These are phyloP conservation scores for Gallirallus australis DNA, from an alignment of 2,797 vertebrate species.

Conservation along the genomic window DNA sequence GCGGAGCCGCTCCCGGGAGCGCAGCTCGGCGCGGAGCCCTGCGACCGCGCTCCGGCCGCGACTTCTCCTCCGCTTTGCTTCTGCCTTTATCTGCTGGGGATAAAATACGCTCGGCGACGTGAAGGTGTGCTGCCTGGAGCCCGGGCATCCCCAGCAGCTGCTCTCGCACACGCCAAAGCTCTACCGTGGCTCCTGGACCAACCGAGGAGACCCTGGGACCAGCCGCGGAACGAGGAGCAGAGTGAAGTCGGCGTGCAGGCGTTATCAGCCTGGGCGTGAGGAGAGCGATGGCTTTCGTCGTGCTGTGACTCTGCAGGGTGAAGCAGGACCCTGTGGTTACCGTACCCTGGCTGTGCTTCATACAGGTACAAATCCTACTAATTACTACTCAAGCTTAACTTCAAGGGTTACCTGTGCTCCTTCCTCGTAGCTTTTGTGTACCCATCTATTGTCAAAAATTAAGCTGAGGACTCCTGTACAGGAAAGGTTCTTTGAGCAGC, in stretches of 20 bases:
- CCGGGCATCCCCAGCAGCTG: neutral
- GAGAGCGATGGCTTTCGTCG: neutral
- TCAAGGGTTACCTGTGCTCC: neutral
- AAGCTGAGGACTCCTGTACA: neutral
- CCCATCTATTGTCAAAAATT: neutral
- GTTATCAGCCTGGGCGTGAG: no score
- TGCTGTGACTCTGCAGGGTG: neutral
- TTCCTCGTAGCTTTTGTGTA: neutral
- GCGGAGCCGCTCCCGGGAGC: neutral
- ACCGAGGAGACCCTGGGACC: rapidly evolving
- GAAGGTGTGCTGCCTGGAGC: neutral
- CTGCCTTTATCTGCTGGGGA: rapidly evolving
- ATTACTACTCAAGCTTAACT: neutral
- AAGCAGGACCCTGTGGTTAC: neutral
- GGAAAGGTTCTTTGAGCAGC: neutral
- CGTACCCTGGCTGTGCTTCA: rapidly evolving
- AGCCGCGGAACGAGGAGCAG: no score
- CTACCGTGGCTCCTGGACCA: rapidly evolving
- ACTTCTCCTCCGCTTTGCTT: neutral
- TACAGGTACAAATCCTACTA: neutral
- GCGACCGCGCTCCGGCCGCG: no score
- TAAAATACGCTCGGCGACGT: rapidly evolving
- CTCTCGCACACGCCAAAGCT: rapidly evolving
- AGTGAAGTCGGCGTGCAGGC: no score
- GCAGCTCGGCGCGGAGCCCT: no score